These are phyloP conservation scores for Mormyrus hasselquistii DNA, from an alignment of 2,797 vertebrate genomes.

Conservation along the genomic window DNA sequence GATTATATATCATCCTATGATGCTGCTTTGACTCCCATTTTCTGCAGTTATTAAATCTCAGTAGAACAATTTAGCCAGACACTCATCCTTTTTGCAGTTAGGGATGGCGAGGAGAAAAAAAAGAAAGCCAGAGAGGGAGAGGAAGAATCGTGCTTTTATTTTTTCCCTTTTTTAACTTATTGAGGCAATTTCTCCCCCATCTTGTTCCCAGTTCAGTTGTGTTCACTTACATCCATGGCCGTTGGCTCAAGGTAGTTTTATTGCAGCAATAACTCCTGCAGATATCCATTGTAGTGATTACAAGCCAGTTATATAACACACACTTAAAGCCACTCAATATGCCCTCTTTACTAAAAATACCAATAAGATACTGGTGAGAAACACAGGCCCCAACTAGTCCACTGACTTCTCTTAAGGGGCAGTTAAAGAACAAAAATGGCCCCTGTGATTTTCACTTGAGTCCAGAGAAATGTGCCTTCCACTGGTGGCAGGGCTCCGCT, in stretches of 20 bases:
- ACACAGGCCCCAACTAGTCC: background rate
- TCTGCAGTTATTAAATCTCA: slow-evolving; percentile 20
- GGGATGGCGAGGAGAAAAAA: background rate
- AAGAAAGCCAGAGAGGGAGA: background rate
- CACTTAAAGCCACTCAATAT: background rate
- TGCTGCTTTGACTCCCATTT: slow-evolving; percentile 11
- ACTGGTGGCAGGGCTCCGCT: background rate
- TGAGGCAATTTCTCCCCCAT: slow-evolving; percentile 9
- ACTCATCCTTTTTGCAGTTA: slow-evolving; percentile 16
- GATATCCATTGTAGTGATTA: slow-evolving; percentile 7
- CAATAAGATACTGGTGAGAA: background rate
- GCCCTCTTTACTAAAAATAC: background rate
- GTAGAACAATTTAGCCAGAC: slow-evolving; percentile 2
- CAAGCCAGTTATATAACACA: slow-evolving; percentile 2
- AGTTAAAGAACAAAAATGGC: background rate
- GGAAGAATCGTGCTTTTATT: background rate
- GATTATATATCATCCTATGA: slow-evolving; percentile 18
- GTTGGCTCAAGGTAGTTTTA: slow-evolving; percentile 6
- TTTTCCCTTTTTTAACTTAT: slow-evolving; percentile 9
- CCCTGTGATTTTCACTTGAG: background rate
- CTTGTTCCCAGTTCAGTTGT: background rate
- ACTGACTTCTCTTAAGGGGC: background rate
- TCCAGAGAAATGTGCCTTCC: background rate
- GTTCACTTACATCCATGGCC: background rate
- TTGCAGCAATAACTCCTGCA: slow-evolving; percentile 13